Evolutionary conservation across 2,888 invertebrate genomes (phyloP), one percentile per base, ranked within the genome.

Genomic region (Platycnemis pennipes): DNA sequence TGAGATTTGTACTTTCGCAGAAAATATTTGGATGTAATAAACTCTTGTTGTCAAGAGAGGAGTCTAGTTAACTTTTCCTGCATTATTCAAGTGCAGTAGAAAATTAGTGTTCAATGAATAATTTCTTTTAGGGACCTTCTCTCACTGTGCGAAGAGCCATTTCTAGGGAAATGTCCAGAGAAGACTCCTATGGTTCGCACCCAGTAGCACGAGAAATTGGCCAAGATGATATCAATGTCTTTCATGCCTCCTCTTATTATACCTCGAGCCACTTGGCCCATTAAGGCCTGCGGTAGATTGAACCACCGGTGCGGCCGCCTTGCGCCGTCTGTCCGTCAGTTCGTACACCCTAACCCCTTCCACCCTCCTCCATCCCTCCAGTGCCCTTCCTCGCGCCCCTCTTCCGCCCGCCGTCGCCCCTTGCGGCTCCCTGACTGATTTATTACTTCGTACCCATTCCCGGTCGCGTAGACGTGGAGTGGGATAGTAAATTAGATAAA

Each of bases 261-360:
- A 87, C 37, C 45, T 87, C 45, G 22, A 37, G n/a, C 44, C 46
- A 46, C 87, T 86, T 87, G 44, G 87, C n/a, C 44, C 87, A 45
- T 44, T 87, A 87, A 87, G 46, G 87, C 45, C 46, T 87, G 87
- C 87, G 87, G 46, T 44, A 45, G n/a, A 46, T 45, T 46, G 44
- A 87, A 87, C 87, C 87, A n/a, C 46, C 7, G 45, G 87, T 87
- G 87, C 87, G 87, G 44, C 87, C 26, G 8, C 87, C 87, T n/a
- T n/a, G 45, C 45, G 42, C 95, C 95, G 95, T 95, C 95, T 95
- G 96, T 95, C 95, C 95, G 95, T 95, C 95, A 95, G 95, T 95
- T 95, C 95, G 95, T 96, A 96, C 96, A 95, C 95, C 95, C 96
- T 96, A 95, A n/a, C n/a, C n/a, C 95, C 95, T 95, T 95, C 95